Conservation (phyloP, 2,888 invertebrate species). For the Ormyrus rosae region DNA sequence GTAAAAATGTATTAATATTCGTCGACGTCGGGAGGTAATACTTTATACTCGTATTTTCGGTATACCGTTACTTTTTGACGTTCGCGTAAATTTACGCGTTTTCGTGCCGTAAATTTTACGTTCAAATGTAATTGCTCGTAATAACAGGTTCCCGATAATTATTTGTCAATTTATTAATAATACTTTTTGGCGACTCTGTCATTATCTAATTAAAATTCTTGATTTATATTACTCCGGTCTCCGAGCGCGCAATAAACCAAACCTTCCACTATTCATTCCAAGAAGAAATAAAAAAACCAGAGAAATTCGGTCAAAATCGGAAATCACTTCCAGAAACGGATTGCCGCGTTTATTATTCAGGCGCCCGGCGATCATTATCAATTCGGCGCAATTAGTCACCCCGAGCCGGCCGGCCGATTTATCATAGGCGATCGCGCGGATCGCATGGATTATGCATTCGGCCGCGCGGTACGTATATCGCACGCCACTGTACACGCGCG, state of each 20-base stretch:
- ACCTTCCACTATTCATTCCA: no score
- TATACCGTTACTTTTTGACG: conserved; percentile 1
- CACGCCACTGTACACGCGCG: background rate
- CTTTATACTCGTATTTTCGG: background rate
- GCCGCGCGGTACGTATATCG: background rate
- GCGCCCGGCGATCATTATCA: conserved; percentile 12
- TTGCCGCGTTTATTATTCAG: conserved; percentile 9
- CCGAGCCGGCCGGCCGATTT: conserved; percentile 21
- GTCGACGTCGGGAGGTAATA: background rate
- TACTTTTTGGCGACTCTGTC: no score
- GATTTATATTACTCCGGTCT: no score
- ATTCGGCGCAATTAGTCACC: conserved; percentile 34
- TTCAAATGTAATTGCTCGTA: no score
- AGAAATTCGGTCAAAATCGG: background rate
- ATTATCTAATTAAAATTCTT: no score
- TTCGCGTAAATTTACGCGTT: background rate
- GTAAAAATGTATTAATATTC: background rate
- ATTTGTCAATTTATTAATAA: no score
- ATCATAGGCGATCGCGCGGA: conserved; percentile 34
- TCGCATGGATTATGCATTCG: conserved; percentile 25
- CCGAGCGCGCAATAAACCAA: no score
- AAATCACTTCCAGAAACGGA: background rate
- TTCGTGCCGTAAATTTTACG: no score
- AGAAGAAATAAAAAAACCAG: no score
- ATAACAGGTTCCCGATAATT: no score